Percentiles rank a stretch among this genome's conserved stretches.
Conservation (phyloP, 2,888 invertebrate species). For the Gymnosoma rotundatum region DNA sequence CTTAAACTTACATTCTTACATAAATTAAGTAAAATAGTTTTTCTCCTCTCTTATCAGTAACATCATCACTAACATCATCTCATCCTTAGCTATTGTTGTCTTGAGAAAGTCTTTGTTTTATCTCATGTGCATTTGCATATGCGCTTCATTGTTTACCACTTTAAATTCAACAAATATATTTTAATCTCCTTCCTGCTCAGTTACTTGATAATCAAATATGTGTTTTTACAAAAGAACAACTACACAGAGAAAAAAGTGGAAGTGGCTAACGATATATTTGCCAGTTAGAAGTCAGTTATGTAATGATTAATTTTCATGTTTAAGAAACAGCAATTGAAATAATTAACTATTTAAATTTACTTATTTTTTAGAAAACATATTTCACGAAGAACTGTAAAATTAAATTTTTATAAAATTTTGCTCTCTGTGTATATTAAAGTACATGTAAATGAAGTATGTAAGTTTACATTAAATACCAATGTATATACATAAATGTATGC, state of each 20-base stretch:
- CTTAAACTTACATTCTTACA: too few relatives aligned
- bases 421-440: neutral
- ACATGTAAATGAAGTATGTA: too few relatives aligned
- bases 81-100: slow-evolving; percentile 6
- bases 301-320: too few relatives aligned
- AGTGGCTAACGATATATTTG: too few relatives aligned
- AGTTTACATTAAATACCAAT: neutral
- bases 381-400: too few relatives aligned
- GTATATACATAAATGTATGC: neutral
- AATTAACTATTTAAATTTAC: too few relatives aligned
- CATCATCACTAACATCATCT: slow-evolving; percentile 27
- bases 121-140: neutral
- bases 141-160: slow-evolving; percentile 29
- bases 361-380: too few relatives aligned
- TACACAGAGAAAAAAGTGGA: neutral
- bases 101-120: slow-evolving; percentile 17
- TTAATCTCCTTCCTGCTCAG: slow-evolving; percentile 42
- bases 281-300: too few relatives aligned
- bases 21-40: slow-evolving; percentile 3
- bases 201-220: slow-evolving; percentile 41
- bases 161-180: slow-evolving; percentile 44
- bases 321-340: too few relatives aligned
- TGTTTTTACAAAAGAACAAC: neutral
- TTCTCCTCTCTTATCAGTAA: slow-evolving; percentile 18
- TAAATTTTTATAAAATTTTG: neutral